A percentile compares a stretch with the other conserved stretches of the same genome.
Evolutionary conservation across 2,113 vertebrate genomes (phyloP).

Genomic region (Calidris pugnax): DNA sequence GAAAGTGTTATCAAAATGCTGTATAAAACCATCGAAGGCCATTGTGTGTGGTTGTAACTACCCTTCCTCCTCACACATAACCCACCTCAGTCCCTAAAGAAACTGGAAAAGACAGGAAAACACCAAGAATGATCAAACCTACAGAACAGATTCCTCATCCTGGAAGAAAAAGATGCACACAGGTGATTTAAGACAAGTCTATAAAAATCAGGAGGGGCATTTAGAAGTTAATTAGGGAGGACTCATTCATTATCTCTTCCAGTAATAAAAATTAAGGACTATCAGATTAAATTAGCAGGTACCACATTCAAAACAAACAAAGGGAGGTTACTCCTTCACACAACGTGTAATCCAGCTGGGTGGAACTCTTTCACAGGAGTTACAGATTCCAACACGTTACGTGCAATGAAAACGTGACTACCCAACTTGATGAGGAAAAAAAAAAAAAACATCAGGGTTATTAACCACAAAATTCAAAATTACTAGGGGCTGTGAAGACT

Average conservation of each 20-base stretch:
- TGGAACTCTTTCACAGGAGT: not conserved
- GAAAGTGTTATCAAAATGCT: not conserved
- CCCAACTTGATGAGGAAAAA: not conserved
- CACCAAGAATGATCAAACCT: not conserved
- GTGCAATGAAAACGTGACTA: not conserved
- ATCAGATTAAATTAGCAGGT: not conserved
- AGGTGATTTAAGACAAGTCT: not conserved
- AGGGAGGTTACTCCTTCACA: not conserved
- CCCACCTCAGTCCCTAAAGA: not conserved
- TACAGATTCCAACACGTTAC: not conserved
- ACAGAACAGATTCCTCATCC: not conserved
- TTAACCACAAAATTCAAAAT: not conserved
- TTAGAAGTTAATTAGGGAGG: not conserved
- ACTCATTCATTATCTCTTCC: not conserved
- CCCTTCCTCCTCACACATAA: not conserved
- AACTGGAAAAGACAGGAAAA: not conserved
- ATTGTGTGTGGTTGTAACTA: fast-evolving
- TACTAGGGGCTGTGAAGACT: not conserved
- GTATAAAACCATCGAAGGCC: not conserved
- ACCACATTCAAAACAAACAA: not conserved
- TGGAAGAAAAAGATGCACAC: not conserved
- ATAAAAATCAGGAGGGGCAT: not conserved
- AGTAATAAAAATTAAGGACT: not conserved
- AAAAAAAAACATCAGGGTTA: not conserved
- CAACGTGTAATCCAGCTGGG: not conserved